Evolutionary conservation across 2,113 vertebrate genomes (phyloP), one percentile per base, ranked within the genome.

Genomic region (Amphiprion percula): DNA sequence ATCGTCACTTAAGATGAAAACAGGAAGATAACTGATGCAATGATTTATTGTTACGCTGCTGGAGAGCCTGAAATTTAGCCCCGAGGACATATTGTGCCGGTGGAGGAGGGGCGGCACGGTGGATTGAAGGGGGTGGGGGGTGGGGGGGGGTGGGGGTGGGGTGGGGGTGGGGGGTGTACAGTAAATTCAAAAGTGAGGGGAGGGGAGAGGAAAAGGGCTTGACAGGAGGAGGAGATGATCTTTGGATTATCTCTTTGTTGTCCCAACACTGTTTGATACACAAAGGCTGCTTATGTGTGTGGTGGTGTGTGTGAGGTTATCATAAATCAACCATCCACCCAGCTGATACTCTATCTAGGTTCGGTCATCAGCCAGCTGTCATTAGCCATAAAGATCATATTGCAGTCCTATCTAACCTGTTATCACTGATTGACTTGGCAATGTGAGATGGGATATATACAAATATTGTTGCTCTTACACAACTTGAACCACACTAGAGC

Each of bases 191-290:
- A 52, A 14, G 17, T 58, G 19, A 61, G 23, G 33, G 24, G 15
- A 75, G 54, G 37, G 28, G 66, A 63, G 79, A 80, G 65, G 76
- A 82, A 82, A 65, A 61, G 64, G 65, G 24, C 19, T 46, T 74
- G 78, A 84, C 74, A 86, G 82, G 50, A 66, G 62, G 77, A 63
- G 63, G 84, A 74, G 85, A 70, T 81, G 67, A 86, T 83, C 65
- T 71, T 44, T 64, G 53, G 80, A 83, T 92, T 54, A 82, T 77
- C n/a, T 79, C 28, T 60, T 80, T 62, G 52, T 69, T 55, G 39
- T 69, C 58, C 63, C 39, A 46, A 52, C 44, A 70, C 21, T 11
- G 37, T 23, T 44, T 79, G 33, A 62, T 50, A 15, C 70, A 61
- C 69, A 69, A 78, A 83, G 12, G 44, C 19, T 56, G 16, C 68